phyloP scores from a whole-genome alignment of 2,888 invertebrate species.

The Agonopterix arenella region DNA sequence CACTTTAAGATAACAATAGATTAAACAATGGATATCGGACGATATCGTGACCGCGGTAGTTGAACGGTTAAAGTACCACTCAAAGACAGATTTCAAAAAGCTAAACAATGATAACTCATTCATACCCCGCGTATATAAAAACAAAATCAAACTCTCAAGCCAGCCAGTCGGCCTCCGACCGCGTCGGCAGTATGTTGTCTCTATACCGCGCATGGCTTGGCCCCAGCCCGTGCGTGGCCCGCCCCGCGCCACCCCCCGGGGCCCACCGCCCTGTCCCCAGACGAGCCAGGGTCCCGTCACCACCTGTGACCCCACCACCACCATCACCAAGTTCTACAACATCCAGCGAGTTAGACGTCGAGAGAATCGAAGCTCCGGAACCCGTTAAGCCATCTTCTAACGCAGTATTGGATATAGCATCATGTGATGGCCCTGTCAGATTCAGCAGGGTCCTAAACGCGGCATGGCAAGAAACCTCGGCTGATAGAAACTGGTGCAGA shows the following conservation, averaged over 20 bases:
- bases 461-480: constrained; percentile 78
- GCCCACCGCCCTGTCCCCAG: constrained; percentile 65
- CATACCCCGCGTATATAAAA: too few species aligned
- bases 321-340: constrained; percentile 57
- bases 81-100: too few species aligned
- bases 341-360: constrained; percentile 65
- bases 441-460: constrained; percentile 90
- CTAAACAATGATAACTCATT: too few species aligned
- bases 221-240: constrained; percentile 62
- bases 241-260: constrained; percentile 67
- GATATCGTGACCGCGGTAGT: too few species aligned
- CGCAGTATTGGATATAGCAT: constrained; percentile 90
- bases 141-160: too few species aligned
- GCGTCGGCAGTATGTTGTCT: constrained; percentile 56
- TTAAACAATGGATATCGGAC: too few species aligned
- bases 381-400: constrained; percentile 31
- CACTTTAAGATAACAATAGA: too few species aligned
- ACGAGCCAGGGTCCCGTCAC: constrained; percentile 51
- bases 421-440: constrained; percentile 93
- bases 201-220: constrained; percentile 73
- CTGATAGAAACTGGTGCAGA: constrained; percentile 88
- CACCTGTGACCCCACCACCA: constrained; percentile 45
- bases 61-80: too few species aligned
- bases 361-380: constrained; percentile 48
- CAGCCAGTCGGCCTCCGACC: constrained; percentile 29